Evolutionary conservation across 2,888 invertebrate species (phyloP).

Genomic region (Ochropacha duplaris): DNA sequence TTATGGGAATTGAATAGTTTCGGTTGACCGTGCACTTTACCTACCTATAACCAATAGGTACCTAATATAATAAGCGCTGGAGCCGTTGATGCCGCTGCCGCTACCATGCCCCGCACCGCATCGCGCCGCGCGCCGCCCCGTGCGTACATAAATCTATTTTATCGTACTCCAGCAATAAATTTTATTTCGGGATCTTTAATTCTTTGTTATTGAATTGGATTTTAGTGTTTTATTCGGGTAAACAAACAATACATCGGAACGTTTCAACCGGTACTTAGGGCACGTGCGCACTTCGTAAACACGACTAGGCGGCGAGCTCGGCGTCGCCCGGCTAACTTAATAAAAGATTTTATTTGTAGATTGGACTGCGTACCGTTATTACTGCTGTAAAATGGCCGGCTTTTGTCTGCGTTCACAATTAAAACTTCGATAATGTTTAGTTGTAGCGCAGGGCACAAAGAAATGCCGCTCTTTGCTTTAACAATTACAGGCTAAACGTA

Average conservation of each 20-base stretch:
- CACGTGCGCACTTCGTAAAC: conserved; percentile 74
- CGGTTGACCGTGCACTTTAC: too few species aligned
- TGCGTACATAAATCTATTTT: conserved; percentile 82
- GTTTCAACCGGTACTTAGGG: conserved; percentile 73
- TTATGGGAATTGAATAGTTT: conserved; percentile 8
- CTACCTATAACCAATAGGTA: too few species aligned
- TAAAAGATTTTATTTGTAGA: conserved; percentile 77
- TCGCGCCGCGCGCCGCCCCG: conserved; percentile 39
- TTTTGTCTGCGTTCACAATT: conserved; percentile 78
- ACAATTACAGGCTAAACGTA: conserved; percentile 67
- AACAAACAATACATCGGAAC: conserved; percentile 80
- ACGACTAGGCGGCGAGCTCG: conserved; percentile 58
- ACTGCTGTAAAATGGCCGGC: conserved; percentile 63
- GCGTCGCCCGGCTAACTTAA: conserved; percentile 64
- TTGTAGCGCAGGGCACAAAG: conserved; percentile 68
- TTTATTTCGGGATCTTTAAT: conserved; percentile 84
- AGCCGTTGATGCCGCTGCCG: conserved; percentile 18
- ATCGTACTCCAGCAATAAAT: conserved; percentile 81
- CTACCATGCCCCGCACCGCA: conserved; percentile 17
- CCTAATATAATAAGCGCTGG: too few species aligned
- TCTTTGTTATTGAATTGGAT: conserved; percentile 83
- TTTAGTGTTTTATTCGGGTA: conserved; percentile 83
- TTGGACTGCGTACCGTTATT: conserved; percentile 58
- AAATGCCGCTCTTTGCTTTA: conserved; percentile 72
- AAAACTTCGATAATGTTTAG: conserved; percentile 77